Conservation (phyloP, 30 jellyfish, hydroid and myxozoan species). For the Hydra vulgaris region DNA sequence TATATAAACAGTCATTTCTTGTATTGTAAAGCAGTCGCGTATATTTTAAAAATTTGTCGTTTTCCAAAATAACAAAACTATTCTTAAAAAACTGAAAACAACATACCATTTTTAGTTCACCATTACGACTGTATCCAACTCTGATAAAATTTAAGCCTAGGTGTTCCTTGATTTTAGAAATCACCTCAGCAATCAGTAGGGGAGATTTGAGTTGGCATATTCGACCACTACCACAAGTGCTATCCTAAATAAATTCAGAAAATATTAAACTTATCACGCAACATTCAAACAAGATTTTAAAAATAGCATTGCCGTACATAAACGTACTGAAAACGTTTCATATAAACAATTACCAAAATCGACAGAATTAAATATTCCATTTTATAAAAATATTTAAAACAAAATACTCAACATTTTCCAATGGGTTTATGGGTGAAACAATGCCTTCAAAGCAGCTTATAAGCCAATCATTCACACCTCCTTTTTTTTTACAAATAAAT, state of each 20-base stretch:
- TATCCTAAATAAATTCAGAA: conserved; percentile 4
- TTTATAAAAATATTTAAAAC: no score
- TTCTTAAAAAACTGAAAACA: not conserved
- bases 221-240: conserved; percentile 79
- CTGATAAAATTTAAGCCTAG: conserved; percentile 45
- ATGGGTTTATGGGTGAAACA: conserved; percentile 10
- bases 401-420: not conserved
- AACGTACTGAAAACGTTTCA: no score
- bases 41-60: no score
- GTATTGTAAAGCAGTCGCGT: no score
- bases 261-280: no score
- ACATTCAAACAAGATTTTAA: no score
- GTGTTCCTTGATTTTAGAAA: conserved; percentile 42
- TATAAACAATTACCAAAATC: no score
- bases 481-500: not conserved
- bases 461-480: conserved; percentile 95
- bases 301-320: no score
- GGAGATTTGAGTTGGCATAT: conserved; percentile 38
- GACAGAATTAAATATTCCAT: no score
- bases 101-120: not conserved
- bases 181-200: conserved; percentile 41
- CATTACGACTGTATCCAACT: conserved; percentile 34
- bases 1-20: no score
- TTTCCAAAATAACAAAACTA: not conserved
- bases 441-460: conserved; percentile 51